Evolutionary conservation across 1,140 invertebrate genomes (phyloP).

Genomic region (Ceratosolen fusciceps): DNA sequence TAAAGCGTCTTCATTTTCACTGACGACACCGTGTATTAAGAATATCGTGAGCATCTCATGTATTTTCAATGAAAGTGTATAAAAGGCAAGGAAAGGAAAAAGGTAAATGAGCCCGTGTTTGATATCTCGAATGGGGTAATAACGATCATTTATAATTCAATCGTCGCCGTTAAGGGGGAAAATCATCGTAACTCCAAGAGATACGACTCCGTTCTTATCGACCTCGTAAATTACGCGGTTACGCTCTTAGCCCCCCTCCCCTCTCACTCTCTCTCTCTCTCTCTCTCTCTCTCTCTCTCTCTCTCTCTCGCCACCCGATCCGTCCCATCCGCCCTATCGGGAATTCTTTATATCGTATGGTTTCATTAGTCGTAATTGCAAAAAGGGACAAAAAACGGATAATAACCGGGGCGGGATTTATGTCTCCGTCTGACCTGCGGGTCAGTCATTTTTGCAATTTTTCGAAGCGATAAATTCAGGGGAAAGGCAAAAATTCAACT

Average conservation of each 20-base stretch:
- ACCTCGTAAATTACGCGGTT: constrained; percentile 14
- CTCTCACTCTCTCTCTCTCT: not conserved
- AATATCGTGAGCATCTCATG: constrained; percentile 14
- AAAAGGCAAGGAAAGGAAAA: too few relatives aligned
- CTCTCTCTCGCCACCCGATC: too few relatives aligned
- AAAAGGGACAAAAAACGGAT: not conserved
- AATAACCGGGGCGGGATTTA: too few relatives aligned
- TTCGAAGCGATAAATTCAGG: too few relatives aligned
- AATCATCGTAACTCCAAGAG: constrained; percentile 34
- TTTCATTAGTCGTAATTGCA: constrained; percentile 3
- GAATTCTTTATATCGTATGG: constrained; percentile 23
- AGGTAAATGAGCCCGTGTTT: not conserved
- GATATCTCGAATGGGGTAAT: not conserved
- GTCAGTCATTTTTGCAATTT: too few relatives aligned
- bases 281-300: too few relatives aligned
- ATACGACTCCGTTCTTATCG: constrained; percentile 24
- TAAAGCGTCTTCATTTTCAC: not conserved
- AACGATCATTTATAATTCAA: constrained; percentile 39
- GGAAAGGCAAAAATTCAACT: too few relatives aligned
- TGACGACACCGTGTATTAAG: not conserved
- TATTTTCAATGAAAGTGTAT: too few relatives aligned
- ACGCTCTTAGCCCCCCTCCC: not conserved
- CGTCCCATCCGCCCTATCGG: too few relatives aligned
- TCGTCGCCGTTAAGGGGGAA: constrained; percentile 15
- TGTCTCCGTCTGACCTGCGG: too few relatives aligned